Evolutionary conservation across 2,797 vertebrate genomes (phyloP).

Genomic region (Bovichtus diacanthus): DNA sequence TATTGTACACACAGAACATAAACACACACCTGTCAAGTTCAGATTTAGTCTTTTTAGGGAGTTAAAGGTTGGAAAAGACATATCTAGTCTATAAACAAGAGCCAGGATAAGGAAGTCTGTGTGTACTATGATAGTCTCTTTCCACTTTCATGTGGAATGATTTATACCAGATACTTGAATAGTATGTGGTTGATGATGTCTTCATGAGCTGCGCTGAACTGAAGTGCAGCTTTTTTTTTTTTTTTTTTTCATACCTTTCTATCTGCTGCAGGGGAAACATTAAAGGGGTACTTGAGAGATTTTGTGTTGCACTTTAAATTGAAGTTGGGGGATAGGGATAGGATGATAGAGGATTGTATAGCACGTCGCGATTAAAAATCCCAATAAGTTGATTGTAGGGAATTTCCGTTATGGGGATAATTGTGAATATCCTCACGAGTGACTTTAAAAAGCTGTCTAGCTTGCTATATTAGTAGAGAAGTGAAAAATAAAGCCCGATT

Average conservation of each 20-base stretch:
- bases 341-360: too few relatives aligned
- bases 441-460: too few relatives aligned
- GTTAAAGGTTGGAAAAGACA: constrained; percentile 4
- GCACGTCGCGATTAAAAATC: too few relatives aligned
- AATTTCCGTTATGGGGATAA: too few relatives aligned
- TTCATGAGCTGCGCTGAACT: neutral
- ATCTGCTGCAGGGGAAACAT: neutral
- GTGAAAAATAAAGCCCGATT: too few relatives aligned
- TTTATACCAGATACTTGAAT: neutral
- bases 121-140: neutral
- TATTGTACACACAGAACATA: constrained; percentile 4
- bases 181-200: neutral
- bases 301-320: neutral
- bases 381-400: too few relatives aligned
- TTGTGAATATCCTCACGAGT: too few relatives aligned
- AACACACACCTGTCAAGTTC: constrained; percentile 14
- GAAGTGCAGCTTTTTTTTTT: neutral
- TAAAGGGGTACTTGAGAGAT: neutral
- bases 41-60: constrained; percentile 15
- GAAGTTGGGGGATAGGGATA: neutral
- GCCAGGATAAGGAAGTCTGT: neutral
- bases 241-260: neutral
- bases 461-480: too few relatives aligned
- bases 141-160: neutral
- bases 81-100: neutral